Evolutionary conservation across 2,113 vertebrate species (phyloP), one percentile per base, ranked within the genome.

Genomic region (Edolisoma coerulescens): DNA sequence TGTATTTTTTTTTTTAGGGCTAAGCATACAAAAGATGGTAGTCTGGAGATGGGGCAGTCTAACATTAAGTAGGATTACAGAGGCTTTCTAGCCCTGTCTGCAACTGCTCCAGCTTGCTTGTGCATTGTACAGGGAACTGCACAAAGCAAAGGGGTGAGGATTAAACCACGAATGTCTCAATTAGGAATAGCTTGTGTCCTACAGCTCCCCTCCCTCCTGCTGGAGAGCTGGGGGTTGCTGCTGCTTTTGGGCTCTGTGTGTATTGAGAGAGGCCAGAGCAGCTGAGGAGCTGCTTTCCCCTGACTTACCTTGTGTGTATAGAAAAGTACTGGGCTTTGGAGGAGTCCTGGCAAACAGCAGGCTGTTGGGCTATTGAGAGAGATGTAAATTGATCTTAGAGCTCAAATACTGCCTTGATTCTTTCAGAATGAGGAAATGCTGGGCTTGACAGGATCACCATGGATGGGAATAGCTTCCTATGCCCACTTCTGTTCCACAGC

Each of bases 81-180:
- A 42, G 87, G 70, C 52, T 93, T 92, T 90, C 53, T 81, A 73
- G 50, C 27, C 7, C 49, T 67, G 42, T 21, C 16, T 80, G 37
- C 54, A 67, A n/a, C 47, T 67, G 47, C 47, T 88, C 3, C 3
- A 59, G 16, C 32, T 77, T 88, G 56, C n/a, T 77, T 26, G 8
- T 67, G 78, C 64, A 14, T 77, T 91, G 49, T 86, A 21, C 85
- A 92, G 15, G 28, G 71, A 68, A 32, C 54, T 84, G 87, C 76
- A 84, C 68, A 67, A 74, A 92, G 82, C 59, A 10, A 37, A 84
- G 33, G 68, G 52, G 10, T 0, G 0, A 92, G 88, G 88, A 92
- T 95, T 85, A 95, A 93, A 95, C 56, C 35, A 77, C 45, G 41
- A 5, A 92, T 75, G 60, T 95, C 85, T 90, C 73, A 94, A 83